These are phyloP conservation scores for Amphibalanus amphitrite DNA, from an alignment of 1,140 invertebrate genomes.

Conservation along the genomic window DNA sequence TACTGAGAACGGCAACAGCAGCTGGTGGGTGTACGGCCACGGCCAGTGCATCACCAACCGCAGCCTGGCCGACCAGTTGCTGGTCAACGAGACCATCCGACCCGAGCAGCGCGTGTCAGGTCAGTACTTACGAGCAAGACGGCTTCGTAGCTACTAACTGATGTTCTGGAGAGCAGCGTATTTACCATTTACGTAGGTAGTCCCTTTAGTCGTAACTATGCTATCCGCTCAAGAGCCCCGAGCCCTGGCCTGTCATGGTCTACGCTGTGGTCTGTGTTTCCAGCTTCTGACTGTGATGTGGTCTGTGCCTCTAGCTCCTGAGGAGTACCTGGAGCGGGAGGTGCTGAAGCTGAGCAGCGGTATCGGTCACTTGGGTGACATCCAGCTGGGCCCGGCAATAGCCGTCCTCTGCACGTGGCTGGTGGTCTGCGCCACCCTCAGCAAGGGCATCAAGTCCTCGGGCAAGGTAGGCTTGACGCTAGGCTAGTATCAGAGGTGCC, in stretches of 20 bases:
- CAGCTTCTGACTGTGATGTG: no score
- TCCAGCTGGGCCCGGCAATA: conserved; percentile 20
- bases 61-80: background rate
- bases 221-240: no score
- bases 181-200: no score
- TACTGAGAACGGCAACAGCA: background rate
- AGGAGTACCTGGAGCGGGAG: conserved; percentile 10
- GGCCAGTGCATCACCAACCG: background rate
- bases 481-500: no score
- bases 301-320: conserved; percentile 3
- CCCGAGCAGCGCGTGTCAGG: background rate
- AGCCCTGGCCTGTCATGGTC: no score
- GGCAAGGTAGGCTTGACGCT: no score
- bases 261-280: no score
- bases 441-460: conserved; percentile 32
- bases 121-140: no score
- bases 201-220: no score
- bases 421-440: conserved; percentile 34
- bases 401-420: conserved; percentile 33
- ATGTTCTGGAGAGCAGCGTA: no score
- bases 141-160: no score
- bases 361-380: conserved; percentile 15
- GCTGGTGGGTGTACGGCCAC: background rate
- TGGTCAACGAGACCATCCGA: background rate
- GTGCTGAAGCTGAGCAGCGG: conserved; percentile 10